Evolutionary conservation across 2,113 vertebrate genomes (phyloP), one percentile per base, ranked within the genome.

Genomic region (Felis catus): DNA sequence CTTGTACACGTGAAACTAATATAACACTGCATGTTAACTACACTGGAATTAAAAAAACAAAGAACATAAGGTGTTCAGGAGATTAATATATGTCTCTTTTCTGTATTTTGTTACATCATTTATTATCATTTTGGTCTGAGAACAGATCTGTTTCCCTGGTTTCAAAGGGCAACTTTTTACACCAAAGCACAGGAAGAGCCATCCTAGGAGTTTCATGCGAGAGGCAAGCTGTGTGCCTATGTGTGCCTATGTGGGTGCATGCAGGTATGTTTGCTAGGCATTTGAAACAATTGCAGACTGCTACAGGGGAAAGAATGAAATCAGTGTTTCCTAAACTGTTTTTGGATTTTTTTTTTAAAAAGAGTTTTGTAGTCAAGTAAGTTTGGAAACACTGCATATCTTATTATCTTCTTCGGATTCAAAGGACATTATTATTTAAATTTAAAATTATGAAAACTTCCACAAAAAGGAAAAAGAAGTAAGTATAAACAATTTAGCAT

Each of bases 351-450:
- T 92, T 78, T 79, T 45, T 7, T 1, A 5, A 66, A 29, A 66
- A 89, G 19, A 5, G 73, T 10, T 55, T 55, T 90, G 7, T 55
- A 10, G 10, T 90, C 45, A 90, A 45, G n/a, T 83, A 61, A 80
- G 45, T 83, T 90, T 84, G 58, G n/a, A 76, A 76, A 55, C 12
- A 71, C n/a, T 95, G 29, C 14, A 21, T 83, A 66, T 53, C 51
- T 41, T 23, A 51, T 73, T 48, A 84, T n/a, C 61, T 66, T 81
- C n/a, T 94, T 89, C 25, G 66, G 41, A 74, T n/a, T 95, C 45
- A 45, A 76, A 83, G 6, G 36, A 41, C 21, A 21, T 33, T 66
- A 41, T 58, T 58, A 21, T 74, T 89, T 82, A 58, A 58, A 53
- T 74, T 89, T 53, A 89, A 82, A 71, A 65, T 63, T 41, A 27